Percentiles rank a stretch among this genome's conserved stretches.
phyloP scores from a whole-genome alignment of 1,140 invertebrate species.

The Oryctes rhinoceros region DNA sequence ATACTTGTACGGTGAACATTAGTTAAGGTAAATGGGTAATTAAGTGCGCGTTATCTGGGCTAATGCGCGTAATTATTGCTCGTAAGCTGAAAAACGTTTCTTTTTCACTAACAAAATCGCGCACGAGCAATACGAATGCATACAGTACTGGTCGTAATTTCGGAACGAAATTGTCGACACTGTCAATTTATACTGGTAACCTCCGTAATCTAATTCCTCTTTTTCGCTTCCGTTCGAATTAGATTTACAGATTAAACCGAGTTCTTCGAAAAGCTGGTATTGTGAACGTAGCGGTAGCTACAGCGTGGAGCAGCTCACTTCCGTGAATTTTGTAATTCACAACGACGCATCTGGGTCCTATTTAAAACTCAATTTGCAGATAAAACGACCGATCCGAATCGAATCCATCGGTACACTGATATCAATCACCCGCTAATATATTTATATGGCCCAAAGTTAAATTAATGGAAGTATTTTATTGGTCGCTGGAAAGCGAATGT shows the following conservation, averaged over 20 bases:
- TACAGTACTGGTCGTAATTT: no score
- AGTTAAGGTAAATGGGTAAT: not conserved
- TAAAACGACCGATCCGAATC: not conserved
- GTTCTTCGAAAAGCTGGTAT: no score
- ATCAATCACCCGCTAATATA: not conserved
- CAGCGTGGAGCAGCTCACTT: no score
- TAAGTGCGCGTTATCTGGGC: slow-evolving; percentile 15
- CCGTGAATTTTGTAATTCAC: not conserved
- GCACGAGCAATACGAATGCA: no score
- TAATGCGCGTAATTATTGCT: not conserved
- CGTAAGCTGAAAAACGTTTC: not conserved
- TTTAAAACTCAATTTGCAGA: slow-evolving; percentile 1
- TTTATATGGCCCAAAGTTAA: not conserved
- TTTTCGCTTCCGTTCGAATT: not conserved
- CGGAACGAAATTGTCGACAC: no score
- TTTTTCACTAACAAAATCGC: no score
- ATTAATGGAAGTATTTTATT: not conserved
- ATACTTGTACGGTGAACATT: not conserved
- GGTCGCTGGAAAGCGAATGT: not conserved
- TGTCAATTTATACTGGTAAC: no score
- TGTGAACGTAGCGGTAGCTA: no score
- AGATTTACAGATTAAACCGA: not conserved
- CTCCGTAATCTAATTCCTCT: no score
- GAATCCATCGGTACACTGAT: not conserved
- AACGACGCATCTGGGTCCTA: slow-evolving; percentile 8